A percentile compares a stretch with the other conserved stretches of the same genome.
Evolutionary conservation across 2,797 vertebrate species (phyloP).

Genomic region (Arctocebus calabarensis): DNA sequence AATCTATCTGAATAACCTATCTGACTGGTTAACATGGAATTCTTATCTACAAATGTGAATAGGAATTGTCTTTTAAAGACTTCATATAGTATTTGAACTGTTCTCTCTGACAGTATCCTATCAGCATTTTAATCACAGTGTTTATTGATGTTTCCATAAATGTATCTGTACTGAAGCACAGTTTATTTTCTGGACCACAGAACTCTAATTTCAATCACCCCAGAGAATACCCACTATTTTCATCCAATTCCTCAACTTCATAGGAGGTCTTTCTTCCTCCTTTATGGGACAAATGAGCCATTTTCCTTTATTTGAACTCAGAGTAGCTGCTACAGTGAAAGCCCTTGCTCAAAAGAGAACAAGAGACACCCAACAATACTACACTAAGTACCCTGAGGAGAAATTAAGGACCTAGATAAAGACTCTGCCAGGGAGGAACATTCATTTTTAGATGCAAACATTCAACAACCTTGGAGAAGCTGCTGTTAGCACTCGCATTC

Average conservation of each 20-base stretch:
- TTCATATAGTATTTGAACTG: slow-evolving; percentile 50
- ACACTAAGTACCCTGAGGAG: slow-evolving; percentile 31
- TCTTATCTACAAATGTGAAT: slow-evolving; percentile 64
- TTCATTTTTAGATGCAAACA: not conserved
- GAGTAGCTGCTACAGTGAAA: slow-evolving; percentile 38
- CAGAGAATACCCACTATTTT: slow-evolving; percentile 76
- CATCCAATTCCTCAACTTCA: slow-evolving; percentile 73
- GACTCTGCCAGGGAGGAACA: not conserved
- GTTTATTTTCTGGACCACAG: slow-evolving; percentile 79
- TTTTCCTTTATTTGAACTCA: slow-evolving; percentile 67
- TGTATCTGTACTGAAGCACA: slow-evolving; percentile 62
- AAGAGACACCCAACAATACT: slow-evolving; percentile 74
- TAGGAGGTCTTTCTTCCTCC: slow-evolving; percentile 73
- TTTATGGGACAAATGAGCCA: slow-evolving; percentile 70
- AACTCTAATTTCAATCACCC: slow-evolving; percentile 78
- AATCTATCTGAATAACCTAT: slow-evolving; percentile 35
- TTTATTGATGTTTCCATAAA: slow-evolving; percentile 79
- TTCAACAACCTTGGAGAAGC: slow-evolving; percentile 38
- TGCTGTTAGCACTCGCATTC: not conserved
- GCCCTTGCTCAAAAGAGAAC: slow-evolving; percentile 36
- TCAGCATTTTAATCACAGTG: slow-evolving; percentile 73
- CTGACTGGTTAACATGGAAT: slow-evolving; percentile 58
- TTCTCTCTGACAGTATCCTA: slow-evolving; percentile 69
- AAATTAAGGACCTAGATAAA: slow-evolving; percentile 63
- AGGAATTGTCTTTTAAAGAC: slow-evolving; percentile 45